These are phyloP conservation scores for Strix occidentalis DNA, from an alignment of 2,797 vertebrate species.

Conservation along the genomic window DNA sequence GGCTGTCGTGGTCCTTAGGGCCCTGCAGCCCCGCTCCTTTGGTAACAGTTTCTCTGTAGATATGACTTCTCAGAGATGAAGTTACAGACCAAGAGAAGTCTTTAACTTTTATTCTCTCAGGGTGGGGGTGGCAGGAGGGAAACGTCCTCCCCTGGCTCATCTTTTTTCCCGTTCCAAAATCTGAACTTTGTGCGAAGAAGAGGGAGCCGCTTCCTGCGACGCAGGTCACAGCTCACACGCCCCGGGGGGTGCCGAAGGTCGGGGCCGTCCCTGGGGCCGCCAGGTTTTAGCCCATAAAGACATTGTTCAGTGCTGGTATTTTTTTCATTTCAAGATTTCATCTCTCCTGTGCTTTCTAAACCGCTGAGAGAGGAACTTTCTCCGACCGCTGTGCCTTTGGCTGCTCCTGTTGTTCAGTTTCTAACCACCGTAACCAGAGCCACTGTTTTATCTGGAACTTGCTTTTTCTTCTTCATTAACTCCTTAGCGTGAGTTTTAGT, in stretches of 20 bases:
- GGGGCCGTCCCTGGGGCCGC: rapidly evolving
- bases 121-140: not conserved
- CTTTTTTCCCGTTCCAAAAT: not conserved
- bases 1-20: not conserved
- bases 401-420: not conserved
- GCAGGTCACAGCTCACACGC: not conserved
- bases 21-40: not conserved
- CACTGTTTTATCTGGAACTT: not conserved
- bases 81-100: not conserved
- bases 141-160: not conserved
- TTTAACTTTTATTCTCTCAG: rapidly evolving
- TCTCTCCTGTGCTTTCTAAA: not conserved
- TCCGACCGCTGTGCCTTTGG: rapidly evolving
- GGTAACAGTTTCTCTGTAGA: not conserved
- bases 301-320: not conserved
- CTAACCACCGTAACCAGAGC: not conserved
- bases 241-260: not conserved
- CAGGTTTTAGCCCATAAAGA: not conserved
- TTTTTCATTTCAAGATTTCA: not conserved
- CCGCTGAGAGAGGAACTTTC: not conserved
- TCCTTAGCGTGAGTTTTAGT: not conserved
- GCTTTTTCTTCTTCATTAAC: not conserved
- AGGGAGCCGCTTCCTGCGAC: not conserved
- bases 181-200: not conserved
- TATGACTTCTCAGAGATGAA: not conserved